Base-by-base conservation (phyloP, 1,140 invertebrate species). In the Drosophila obscura region DNA sequence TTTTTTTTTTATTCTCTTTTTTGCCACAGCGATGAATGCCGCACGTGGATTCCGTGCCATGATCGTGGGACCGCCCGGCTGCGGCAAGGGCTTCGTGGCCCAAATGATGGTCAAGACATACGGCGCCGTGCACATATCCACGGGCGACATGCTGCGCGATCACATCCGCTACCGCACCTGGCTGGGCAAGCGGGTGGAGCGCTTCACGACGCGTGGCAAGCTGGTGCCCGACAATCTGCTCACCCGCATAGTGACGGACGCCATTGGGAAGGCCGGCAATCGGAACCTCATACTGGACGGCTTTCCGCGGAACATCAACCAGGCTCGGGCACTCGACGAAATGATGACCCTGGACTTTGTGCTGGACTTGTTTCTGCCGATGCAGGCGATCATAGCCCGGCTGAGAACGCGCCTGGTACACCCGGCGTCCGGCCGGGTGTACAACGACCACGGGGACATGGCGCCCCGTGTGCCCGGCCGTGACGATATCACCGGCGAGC, bases 151-250 rank as follows among this genome's bases (percentile, higher is more conserved):
- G 35, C 7, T 79, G 24, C 62, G 67, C 0, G 5, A 60, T 7
- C 73, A 79, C 15, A 75, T 78, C 1, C 24, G 26, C 2, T 0
- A 55, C 0, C 5, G 43, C 9, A 76, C 73, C 0, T 0, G 1
- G 0, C 26, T 79, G 11, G 73, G 76, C 39, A 67, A 44, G 41
- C 19, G 46, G n/a, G 68, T 55, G 0, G 11, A 15, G 15, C 22
- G 13, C 5, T 73, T 53, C 16, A 62, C 35, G 0, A 8, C 6
- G 4, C 16, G 13, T 5, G 67, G 67, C 7, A 9, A 28, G 1
- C 26, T 72, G 1, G 67, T 79, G 45, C 76, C 76, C 5, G 73
- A 79, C 41, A 1, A 60, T 13, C 26, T 79, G 43, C 35, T 79
- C 13, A 41, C 19, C 0, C 39, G 48, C 9, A 39, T 79, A 4